Conservation (phyloP, 2,113 vertebrate genomes). For the Bettongia penicillata region DNA sequence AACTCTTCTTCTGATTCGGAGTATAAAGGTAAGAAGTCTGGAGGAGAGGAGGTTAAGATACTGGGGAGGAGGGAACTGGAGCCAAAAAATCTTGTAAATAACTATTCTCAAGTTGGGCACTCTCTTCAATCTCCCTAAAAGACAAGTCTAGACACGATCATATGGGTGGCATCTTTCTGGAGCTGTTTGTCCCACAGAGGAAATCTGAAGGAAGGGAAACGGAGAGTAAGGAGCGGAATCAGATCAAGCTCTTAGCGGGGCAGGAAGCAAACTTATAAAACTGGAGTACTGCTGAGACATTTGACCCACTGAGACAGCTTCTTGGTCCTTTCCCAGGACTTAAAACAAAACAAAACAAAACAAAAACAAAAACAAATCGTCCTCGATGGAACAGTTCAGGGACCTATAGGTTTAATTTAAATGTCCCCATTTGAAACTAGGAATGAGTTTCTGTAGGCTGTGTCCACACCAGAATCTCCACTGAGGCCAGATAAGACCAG, state of each 20-base stretch:
- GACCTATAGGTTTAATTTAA: background rate
- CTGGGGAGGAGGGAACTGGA: background rate
- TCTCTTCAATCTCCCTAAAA: background rate
- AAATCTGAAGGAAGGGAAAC: background rate
- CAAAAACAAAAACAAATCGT: background rate
- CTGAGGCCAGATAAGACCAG: background rate
- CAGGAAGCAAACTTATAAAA: background rate
- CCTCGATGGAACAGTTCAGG: no score
- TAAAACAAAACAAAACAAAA: no score
- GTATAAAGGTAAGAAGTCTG: constrained; percentile 93
- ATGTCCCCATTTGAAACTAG: background rate
- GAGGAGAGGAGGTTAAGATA: background rate
- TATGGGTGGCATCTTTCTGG: background rate
- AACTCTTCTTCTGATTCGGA: constrained; percentile 95
- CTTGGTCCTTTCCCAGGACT: background rate
- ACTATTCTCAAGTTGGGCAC: background rate
- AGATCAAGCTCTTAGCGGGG: background rate
- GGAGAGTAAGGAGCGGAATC: background rate
- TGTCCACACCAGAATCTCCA: constrained; percentile 16
- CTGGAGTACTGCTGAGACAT: background rate
- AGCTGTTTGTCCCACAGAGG: background rate
- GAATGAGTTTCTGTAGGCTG: background rate
- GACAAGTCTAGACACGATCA: background rate
- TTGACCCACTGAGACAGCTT: background rate
- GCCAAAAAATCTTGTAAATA: background rate